Percentiles rank a stretch among this genome's conserved stretches.
These are phyloP conservation scores for Bubo scandiacus DNA, from an alignment of 2,113 vertebrate species.

Conservation along the genomic window DNA sequence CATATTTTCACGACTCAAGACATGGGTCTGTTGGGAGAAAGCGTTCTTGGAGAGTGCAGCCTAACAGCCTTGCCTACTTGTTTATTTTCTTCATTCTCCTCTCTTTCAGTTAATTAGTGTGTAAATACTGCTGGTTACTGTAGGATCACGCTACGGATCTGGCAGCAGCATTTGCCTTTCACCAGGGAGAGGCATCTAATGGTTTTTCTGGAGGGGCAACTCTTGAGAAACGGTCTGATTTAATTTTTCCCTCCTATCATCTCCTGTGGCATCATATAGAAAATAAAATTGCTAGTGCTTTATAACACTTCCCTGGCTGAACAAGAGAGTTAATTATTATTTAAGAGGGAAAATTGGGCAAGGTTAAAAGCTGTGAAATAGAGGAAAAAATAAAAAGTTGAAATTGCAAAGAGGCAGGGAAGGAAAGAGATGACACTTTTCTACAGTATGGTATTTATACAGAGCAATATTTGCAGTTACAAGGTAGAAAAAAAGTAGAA, in stretches of 20 bases:
- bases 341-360: slow-evolving; percentile 50
- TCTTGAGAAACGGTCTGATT: not conserved
- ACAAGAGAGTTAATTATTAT: slow-evolving; percentile 58
- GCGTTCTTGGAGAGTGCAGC: not conserved
- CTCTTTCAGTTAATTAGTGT: not conserved
- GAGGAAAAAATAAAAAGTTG: not conserved
- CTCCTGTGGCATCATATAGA: not conserved
- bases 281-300: slow-evolving; percentile 56
- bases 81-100: not conserved
- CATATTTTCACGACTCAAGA: rapidly evolving
- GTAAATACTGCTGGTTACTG: not conserved
- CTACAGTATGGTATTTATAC: not conserved
- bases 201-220: not conserved
- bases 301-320: slow-evolving; percentile 13
- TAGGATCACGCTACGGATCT: not conserved
- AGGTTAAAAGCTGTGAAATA: slow-evolving; percentile 63
- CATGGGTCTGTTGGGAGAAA: not conserved
- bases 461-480: not conserved
- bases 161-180: not conserved
- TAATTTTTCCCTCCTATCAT: not conserved
- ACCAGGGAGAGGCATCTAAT: not conserved
- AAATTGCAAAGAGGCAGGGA: not conserved
- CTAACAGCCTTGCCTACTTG: not conserved
- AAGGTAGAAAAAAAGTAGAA: not conserved
- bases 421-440: not conserved